Evolutionary conservation across 2,113 vertebrate species (phyloP).

Genomic region (Saguinus imperator): DNA sequence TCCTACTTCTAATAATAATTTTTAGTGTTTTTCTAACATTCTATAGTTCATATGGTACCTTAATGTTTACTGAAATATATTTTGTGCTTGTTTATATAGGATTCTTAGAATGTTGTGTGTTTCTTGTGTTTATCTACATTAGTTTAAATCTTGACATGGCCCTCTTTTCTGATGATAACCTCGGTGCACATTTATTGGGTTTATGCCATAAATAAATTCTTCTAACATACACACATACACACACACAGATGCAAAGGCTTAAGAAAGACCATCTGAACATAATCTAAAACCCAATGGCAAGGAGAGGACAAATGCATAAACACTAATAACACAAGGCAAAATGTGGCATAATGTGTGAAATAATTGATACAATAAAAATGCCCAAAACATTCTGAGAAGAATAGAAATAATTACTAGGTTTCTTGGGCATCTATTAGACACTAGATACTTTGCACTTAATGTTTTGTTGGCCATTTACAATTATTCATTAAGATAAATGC

Average conservation of each 20-base stretch:
- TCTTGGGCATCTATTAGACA: background rate
- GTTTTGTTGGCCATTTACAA: background rate
- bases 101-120: background rate
- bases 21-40: background rate
- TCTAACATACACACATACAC: too few relatives aligned
- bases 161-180: background rate
- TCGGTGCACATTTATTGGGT: background rate
- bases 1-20: constrained; percentile 7
- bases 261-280: background rate
- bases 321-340: background rate
- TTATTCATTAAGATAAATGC: background rate
- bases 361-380: background rate
- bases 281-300: background rate
- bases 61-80: background rate
- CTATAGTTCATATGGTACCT: background rate
- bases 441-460: background rate
- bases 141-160: background rate
- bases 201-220: background rate
- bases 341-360: background rate
- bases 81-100: background rate
- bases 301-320: background rate
- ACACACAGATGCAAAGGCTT: background rate
- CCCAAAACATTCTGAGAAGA: background rate
- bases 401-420: background rate
- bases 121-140: background rate